These are phyloP conservation scores for Melanostoma mellinum DNA, from an alignment of 2,888 invertebrate genomes.

Conservation along the genomic window DNA sequence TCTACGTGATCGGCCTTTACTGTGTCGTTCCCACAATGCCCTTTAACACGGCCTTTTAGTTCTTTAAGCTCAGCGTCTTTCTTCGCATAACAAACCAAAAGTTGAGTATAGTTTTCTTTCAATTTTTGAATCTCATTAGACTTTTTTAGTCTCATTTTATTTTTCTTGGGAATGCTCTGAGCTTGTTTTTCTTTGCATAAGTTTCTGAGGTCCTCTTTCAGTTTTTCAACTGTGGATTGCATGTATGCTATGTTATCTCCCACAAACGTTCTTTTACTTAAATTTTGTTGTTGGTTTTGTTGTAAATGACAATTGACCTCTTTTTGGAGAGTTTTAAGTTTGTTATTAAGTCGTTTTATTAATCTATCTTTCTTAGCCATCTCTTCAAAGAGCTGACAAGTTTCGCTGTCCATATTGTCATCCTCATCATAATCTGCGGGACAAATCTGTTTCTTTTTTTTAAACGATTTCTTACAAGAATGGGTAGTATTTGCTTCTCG, in stretches of 20 bases:
- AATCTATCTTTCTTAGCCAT: constrained; percentile 46
- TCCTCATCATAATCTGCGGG: not conserved
- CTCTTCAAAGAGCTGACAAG: constrained; percentile 43
- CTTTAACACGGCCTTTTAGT: constrained; percentile 73
- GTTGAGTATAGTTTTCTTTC: constrained; percentile 79
- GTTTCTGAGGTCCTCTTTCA: constrained; percentile 75
- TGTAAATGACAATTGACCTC: not conserved
- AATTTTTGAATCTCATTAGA: constrained; percentile 77
- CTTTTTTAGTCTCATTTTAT: constrained; percentile 48
- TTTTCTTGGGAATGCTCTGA: not conserved
- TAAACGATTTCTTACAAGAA: constrained; percentile 9
- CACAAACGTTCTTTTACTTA: constrained; percentile 54
- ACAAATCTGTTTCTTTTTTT: constrained; percentile 32
- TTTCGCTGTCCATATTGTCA: not conserved
- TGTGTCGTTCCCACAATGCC: constrained; percentile 24
- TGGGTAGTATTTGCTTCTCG: not conserved
- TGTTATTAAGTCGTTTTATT: constrained; percentile 35
- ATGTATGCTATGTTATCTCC: constrained; percentile 76
- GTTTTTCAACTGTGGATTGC: constrained; percentile 76
- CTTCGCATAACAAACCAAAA: constrained; percentile 78
- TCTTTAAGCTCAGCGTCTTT: constrained; percentile 80
- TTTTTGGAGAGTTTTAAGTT: constrained; percentile 15
- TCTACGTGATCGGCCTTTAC: constrained; percentile 70
- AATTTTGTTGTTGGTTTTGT: not conserved
- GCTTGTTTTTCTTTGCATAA: constrained; percentile 46